Evolutionary conservation across 1,140 invertebrate species (phyloP).

Genomic region (Saxidomus purpurata): DNA sequence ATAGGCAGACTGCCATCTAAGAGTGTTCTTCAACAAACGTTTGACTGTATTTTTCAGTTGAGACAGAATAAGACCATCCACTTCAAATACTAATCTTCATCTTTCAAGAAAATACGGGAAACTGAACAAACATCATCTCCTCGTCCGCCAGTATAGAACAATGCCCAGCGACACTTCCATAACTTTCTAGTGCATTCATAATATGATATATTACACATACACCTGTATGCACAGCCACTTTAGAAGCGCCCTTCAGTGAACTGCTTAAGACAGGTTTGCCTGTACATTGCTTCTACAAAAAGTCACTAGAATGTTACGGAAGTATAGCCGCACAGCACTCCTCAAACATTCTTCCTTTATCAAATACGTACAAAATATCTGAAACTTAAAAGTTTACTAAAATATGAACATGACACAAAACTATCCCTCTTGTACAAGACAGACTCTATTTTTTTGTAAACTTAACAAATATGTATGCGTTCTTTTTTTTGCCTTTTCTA

Average conservation of each 20-base stretch:
- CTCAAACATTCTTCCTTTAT: neutral
- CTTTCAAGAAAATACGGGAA: neutral
- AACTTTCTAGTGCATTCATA: no score
- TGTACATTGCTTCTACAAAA: neutral
- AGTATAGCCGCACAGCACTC: neutral
- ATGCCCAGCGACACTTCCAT: no score
- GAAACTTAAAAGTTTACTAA: neutral
- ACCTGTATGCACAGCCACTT: no score
- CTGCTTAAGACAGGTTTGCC: no score
- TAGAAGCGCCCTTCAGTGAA: no score
- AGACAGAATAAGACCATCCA: neutral
- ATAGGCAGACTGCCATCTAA: no score
- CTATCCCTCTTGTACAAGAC: conserved; percentile 36
- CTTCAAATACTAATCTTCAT: neutral
- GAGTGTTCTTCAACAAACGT: neutral
- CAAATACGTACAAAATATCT: neutral
- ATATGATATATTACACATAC: no score
- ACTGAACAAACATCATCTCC: neutral
- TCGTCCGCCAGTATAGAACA: neutral
- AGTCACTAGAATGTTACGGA: neutral
- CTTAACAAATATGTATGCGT: neutral
- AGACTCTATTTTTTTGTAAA: neutral
- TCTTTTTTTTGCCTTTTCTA: conserved; percentile 1
- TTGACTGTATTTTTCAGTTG: neutral
- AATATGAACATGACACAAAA: conserved; percentile 29